Percentiles rank a stretch among this genome's conserved stretches.
Conservation (phyloP, 2,888 invertebrate species). For the Melanostoma scalare region DNA sequence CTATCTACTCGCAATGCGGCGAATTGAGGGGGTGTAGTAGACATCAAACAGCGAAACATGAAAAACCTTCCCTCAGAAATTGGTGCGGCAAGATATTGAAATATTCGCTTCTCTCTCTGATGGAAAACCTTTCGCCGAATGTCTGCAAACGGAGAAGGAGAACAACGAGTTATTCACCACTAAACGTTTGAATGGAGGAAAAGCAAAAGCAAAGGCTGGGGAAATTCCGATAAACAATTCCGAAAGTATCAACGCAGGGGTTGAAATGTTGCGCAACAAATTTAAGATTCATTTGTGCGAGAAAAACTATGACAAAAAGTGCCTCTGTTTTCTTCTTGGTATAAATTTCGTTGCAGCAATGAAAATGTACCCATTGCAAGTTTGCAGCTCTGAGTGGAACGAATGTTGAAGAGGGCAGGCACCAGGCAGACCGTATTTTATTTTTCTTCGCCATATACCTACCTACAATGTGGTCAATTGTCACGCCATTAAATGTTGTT, state of each 20-base stretch:
- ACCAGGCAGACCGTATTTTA: background rate
- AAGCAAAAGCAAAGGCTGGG: too few relatives aligned
- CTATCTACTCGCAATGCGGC: constrained; percentile 58
- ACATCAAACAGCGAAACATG: constrained; percentile 22
- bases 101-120: background rate
- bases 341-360: constrained; percentile 47
- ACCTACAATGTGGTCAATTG: constrained; percentile 12
- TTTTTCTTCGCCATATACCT: constrained; percentile 8
- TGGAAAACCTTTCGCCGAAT: background rate
- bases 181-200: constrained; percentile 3
- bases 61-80: constrained; percentile 32
- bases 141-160: background rate
- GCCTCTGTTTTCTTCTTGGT: constrained; percentile 4
- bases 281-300: too few relatives aligned
- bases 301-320: constrained; percentile 23
- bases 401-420: constrained; percentile 27
- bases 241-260: constrained; percentile 3
- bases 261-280: constrained; percentile 24
- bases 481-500: constrained; percentile 24
- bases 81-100: constrained; percentile 5
- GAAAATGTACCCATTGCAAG: constrained; percentile 59
- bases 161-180: background rate
- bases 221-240: constrained; percentile 3
- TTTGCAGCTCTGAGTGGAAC: constrained; percentile 43
- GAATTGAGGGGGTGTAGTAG: constrained; percentile 52